A percentile compares a stretch with the other conserved stretches of the same genome.
These are phyloP conservation scores for Eulithis testata DNA, from an alignment of 2,888 invertebrate species.

Conservation along the genomic window DNA sequence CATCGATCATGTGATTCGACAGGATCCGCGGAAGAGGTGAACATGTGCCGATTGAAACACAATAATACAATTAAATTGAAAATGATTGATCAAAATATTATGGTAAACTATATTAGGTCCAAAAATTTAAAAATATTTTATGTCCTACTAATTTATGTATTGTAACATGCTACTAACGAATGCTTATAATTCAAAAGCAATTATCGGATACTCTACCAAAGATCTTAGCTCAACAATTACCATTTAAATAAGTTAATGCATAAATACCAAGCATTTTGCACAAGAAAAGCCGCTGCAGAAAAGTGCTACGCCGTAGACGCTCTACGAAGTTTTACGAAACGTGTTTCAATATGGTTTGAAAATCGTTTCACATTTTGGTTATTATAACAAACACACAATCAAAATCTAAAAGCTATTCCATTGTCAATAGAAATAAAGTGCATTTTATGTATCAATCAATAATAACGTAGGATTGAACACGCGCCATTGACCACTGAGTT, in stretches of 20 bases:
- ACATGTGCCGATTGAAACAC: constrained; percentile 53
- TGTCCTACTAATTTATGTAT: too few relatives aligned
- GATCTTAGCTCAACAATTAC: too few relatives aligned
- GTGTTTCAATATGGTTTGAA: neutral
- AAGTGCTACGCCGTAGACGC: constrained; percentile 11
- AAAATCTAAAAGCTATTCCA: too few relatives aligned
- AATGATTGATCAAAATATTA: constrained; percentile 27
- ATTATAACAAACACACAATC: too few relatives aligned
- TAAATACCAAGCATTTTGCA: too few relatives aligned
- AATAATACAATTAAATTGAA: constrained; percentile 23
- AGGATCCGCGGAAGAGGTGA: constrained; percentile 57
- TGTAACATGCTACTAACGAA: too few relatives aligned
- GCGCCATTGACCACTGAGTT: constrained; percentile 57
- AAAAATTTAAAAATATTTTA: too few relatives aligned
- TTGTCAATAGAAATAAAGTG: neutral
- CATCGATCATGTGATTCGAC: constrained; percentile 67
- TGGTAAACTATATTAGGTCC: neutral
- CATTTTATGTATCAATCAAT: neutral
- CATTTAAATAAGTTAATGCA: too few relatives aligned
- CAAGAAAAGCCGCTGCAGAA: neutral
- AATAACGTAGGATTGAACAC: constrained; percentile 23
- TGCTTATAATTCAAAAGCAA: too few relatives aligned
- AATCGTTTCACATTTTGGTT: neutral
- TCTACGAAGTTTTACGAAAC: neutral
- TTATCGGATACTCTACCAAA: too few relatives aligned